Evolutionary conservation across 1,140 invertebrate genomes (phyloP), one percentile per base, ranked within the genome.

Genomic region (Nebria ingens): DNA sequence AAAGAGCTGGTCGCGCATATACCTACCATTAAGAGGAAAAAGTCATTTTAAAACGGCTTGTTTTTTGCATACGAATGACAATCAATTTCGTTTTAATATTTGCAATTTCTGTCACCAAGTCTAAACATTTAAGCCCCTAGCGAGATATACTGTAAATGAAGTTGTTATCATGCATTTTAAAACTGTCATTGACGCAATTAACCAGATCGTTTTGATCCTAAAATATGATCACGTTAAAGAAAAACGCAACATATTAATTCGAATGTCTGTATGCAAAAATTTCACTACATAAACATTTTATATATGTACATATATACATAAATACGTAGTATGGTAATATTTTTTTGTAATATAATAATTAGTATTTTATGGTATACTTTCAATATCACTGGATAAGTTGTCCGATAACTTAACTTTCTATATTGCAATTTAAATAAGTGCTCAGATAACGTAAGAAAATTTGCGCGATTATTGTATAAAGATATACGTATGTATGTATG

Each of bases 101-200:
- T 12, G 40, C 15, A 45, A 45, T 45, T 45, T 45, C 9, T 45
- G 40, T 45, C 40, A 17, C 40, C 40, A 17, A 17, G 6, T 45
- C 17, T 11, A 11, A 12, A 6, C 40, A 45, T 17, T 45, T 45
- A 45, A 17, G 17, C 6, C 6, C 25, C 40, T 45, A 4, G 40
- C 9, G 40, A 45, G 40, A 45, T 45, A 45, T 45, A 45, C 40
- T 45, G 40, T 45, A 45, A 45, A 45, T 45, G 40, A 45, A 45
- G 40, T 45, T 45, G 40, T 45, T 45, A 45, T 17, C 15, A 3
- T 12, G 15, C 9, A 45, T 45, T 9, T 17, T 45, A 45, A 45
- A 45, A 17, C 40, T 45, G 40, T 45, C 40, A 45, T 45, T 45
- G 6, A 12, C 3, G 15, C 17, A 17, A 3, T 45, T 45, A 45